phyloP scores from a whole-genome alignment of 2,113 vertebrate species.

The Tricholaema leucomelas region DNA sequence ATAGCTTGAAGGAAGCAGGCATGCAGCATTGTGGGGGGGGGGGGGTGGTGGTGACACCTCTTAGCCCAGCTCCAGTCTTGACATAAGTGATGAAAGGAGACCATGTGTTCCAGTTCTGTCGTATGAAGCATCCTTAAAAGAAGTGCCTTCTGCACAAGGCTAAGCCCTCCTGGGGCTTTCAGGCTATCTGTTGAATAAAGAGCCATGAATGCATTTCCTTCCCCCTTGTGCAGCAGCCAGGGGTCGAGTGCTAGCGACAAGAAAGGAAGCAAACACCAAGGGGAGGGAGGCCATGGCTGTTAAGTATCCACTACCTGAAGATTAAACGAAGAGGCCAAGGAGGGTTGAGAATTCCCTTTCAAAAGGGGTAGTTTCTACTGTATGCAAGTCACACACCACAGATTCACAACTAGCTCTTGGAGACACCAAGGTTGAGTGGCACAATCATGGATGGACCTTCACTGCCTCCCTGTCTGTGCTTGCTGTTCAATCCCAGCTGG shows the following conservation, averaged over 20 bases:
- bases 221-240: background rate
- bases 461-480: background rate
- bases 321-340: background rate
- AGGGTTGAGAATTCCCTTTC: background rate
- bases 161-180: background rate
- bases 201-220: background rate
- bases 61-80: constrained; percentile 1
- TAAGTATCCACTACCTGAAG: background rate
- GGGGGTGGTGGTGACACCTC: background rate
- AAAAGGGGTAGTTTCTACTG: background rate
- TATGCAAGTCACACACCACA: rapidly evolving
- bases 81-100: constrained; percentile 6
- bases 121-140: background rate
- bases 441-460: background rate
- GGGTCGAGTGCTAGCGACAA: background rate
- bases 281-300: background rate
- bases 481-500: background rate
- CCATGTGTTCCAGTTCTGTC: background rate
- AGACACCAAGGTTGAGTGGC: background rate
- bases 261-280: background rate
- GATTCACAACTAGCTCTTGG: background rate
- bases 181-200: constrained; percentile 7
- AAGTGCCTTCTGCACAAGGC: background rate
- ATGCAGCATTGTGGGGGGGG: background rate
- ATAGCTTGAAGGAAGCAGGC: background rate